Evolutionary conservation across 2,888 invertebrate genomes (phyloP).

Genomic region (Lapara coniferarum): DNA sequence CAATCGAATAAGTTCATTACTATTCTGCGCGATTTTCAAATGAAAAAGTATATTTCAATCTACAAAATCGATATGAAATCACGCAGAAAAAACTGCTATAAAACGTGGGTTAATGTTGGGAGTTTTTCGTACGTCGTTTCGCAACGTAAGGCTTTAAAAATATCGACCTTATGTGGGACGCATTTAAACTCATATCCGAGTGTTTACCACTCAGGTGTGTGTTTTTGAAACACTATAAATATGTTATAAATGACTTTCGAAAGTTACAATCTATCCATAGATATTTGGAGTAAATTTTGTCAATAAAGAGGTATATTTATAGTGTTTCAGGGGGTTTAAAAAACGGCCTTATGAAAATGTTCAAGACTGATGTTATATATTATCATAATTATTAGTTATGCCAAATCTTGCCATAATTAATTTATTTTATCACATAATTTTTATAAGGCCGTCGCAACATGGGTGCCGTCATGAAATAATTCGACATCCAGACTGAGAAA

Average conservation of each 20-base stretch:
- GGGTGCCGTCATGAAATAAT: conserved; percentile 49
- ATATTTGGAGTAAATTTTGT: no score
- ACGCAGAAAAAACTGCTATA: conserved; percentile 6
- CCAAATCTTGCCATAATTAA: background rate
- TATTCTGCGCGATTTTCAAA: conserved; percentile 3
- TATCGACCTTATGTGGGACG: conserved; percentile 14
- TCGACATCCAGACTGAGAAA: conserved; percentile 42
- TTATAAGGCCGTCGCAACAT: conserved; percentile 33
- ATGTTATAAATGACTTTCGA: background rate
- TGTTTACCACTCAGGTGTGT: conserved; percentile 9
- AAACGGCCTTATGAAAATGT: conserved; percentile 30
- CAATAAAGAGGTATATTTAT: conserved; percentile 25
- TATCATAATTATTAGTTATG: background rate
- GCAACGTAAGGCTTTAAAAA: conserved; percentile 15
- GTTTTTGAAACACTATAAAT: conserved; percentile 22
- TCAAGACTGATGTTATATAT: background rate
- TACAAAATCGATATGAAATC: background rate
- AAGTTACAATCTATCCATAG: background rate
- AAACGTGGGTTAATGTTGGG: conserved; percentile 21
- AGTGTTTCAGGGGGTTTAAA: conserved; percentile 33
- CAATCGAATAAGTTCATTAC: background rate
- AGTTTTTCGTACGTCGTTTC: conserved; percentile 19
- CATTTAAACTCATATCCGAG: conserved; percentile 13
- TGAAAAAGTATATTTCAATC: background rate
- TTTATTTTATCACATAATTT: background rate